phyloP scores from a whole-genome alignment of 2,888 invertebrate genomes.

The Leptinotarsa haldemani region DNA sequence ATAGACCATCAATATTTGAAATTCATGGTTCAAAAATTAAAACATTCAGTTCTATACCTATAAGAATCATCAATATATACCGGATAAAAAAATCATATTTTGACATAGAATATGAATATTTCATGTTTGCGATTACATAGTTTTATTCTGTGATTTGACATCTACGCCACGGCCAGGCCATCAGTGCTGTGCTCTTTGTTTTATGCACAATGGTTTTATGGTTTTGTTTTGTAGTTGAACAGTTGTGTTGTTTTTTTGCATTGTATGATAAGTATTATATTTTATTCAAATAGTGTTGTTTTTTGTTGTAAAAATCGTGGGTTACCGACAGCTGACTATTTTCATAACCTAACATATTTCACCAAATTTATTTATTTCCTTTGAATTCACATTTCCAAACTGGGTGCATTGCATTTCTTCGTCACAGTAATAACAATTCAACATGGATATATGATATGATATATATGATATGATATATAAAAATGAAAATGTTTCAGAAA shows the following conservation, averaged over 20 bases:
- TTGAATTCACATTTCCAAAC: slow-evolving; percentile 6
- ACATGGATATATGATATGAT: slow-evolving; percentile 3
- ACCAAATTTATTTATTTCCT: slow-evolving; percentile 4
- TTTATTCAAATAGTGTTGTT: not conserved
- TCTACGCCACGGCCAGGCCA: not conserved
- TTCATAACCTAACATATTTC: slow-evolving; percentile 22
- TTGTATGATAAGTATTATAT: not conserved
- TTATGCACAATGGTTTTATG: not conserved
- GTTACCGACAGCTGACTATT: slow-evolving; percentile 12
- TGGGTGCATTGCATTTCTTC: slow-evolving; percentile 13
- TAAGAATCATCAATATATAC: not conserved
- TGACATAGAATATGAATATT: not conserved
- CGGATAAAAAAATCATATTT: not conserved
- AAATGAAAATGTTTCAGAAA: too few species aligned
- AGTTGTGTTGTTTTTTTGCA: not conserved
- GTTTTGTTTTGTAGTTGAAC: not conserved
- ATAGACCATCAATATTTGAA: slow-evolving; percentile 3
- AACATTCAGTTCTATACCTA: not conserved
- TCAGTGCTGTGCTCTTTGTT: not conserved
- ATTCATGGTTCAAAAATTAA: slow-evolving; percentile 5
- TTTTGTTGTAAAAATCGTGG: slow-evolving; percentile 11
- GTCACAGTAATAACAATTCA: slow-evolving; percentile 10
- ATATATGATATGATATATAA: too few species aligned
- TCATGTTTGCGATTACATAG: not conserved
- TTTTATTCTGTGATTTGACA: slow-evolving; percentile 1